Conservation (phyloP, 2,797 vertebrate genomes). For the Eulemur mongoz region DNA sequence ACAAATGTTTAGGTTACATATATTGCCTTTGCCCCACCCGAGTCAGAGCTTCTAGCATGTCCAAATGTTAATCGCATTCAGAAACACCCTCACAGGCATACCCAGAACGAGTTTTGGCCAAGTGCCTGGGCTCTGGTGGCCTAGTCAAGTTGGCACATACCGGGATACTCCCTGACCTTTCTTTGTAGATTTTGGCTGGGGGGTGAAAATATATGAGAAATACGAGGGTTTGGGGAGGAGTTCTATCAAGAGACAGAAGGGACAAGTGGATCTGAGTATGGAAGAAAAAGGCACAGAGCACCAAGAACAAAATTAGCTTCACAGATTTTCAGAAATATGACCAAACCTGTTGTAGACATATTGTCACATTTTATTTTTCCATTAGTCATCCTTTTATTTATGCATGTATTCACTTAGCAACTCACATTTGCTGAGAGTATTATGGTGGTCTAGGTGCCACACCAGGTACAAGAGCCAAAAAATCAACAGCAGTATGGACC, state of each 20-base stretch:
- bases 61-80: background rate
- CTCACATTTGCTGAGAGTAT: background rate
- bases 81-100: background rate
- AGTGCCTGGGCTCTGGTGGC: background rate
- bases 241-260: background rate
- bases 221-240: background rate
- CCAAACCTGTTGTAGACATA: background rate
- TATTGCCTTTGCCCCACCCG: too few species aligned
- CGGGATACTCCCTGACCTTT: background rate
- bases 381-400: background rate
- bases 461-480: background rate
- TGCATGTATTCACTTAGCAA: background rate
- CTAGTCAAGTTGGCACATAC: background rate
- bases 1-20: too few species aligned
- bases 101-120: background rate
- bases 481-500: background rate
- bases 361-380: background rate
- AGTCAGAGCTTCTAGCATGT: too few species aligned
- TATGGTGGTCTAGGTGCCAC: background rate
- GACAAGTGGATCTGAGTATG: background rate
- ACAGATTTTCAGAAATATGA: background rate
- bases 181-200: background rate
- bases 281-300: background rate
- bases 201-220: background rate
- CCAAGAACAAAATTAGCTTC: slow-evolving; percentile 27